phyloP scores from a whole-genome alignment of 2,888 invertebrate species.

The Sphaerophoria taeniata region DNA sequence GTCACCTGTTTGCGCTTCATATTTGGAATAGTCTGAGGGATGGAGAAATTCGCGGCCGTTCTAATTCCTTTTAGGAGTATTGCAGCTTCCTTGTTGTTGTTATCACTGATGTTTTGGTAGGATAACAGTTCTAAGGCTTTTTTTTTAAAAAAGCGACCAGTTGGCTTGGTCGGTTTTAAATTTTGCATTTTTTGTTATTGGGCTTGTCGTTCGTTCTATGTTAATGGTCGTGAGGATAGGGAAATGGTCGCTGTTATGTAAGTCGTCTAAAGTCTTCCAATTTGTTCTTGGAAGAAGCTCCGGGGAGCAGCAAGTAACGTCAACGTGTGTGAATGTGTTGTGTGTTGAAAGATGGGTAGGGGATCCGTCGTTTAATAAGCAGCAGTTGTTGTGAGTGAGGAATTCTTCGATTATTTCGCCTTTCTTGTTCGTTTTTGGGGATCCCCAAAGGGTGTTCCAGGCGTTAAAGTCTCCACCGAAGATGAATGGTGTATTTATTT shows the following conservation, averaged over 20 bases:
- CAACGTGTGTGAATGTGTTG: constrained; percentile 25
- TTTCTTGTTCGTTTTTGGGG: constrained; percentile 6
- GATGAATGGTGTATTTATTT: constrained; percentile 4
- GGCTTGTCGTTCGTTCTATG: background rate
- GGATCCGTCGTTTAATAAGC: constrained; percentile 4
- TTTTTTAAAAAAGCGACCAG: background rate
- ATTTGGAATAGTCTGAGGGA: constrained; percentile 4
- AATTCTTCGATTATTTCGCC: constrained; percentile 42
- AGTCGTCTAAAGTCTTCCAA: constrained; percentile 19
- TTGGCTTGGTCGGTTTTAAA: constrained; percentile 19
- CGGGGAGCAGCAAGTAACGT: constrained; percentile 28
- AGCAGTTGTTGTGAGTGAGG: constrained; percentile 30
- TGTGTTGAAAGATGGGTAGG: constrained; percentile 48
- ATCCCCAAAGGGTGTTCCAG: constrained; percentile 54
- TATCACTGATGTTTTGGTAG: background rate
- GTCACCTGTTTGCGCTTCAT: background rate
- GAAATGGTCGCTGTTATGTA: constrained; percentile 37
- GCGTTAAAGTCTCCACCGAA: constrained; percentile 42
- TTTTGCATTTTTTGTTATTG: background rate
- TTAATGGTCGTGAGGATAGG: background rate
- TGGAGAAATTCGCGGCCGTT: constrained; percentile 1
- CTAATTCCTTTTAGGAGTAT: constrained; percentile 5
- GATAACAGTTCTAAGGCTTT: background rate
- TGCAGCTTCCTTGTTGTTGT: constrained; percentile 17
- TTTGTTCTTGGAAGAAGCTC: constrained; percentile 8